Percentiles rank a stretch among this genome's conserved stretches.
phyloP scores from a whole-genome alignment of 2,888 invertebrate genomes.

The Troglohyphantes excavatus region DNA sequence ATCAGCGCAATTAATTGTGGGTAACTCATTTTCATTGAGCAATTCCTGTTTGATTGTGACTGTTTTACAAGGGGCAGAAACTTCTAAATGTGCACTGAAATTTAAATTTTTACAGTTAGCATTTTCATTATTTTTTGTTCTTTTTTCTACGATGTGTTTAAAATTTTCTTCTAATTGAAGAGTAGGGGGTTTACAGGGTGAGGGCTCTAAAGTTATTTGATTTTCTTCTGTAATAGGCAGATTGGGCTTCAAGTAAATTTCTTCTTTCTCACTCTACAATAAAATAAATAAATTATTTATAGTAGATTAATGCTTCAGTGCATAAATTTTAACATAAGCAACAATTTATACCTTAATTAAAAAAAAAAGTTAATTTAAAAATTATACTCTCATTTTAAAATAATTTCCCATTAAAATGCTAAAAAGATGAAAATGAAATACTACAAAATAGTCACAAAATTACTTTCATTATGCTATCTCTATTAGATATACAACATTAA shows the following conservation, averaged over 20 bases:
- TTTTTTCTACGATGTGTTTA: slow-evolving; percentile 14
- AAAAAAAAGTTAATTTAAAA: too few species aligned
- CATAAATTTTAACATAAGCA: too few species aligned
- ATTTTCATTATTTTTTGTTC: neutral
- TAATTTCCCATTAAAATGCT: too few species aligned
- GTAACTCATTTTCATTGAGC: neutral
- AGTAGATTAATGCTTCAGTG: too few species aligned
- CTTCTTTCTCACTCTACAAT: slow-evolving; percentile 51
- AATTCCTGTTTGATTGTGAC: slow-evolving; percentile 49
- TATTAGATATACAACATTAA: too few species aligned
- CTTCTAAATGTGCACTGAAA: neutral
- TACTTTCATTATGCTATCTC: too few species aligned
- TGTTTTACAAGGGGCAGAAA: slow-evolving; percentile 10
- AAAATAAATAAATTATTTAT: slow-evolving; percentile 1
- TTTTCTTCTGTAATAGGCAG: neutral
- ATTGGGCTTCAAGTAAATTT: neutral
- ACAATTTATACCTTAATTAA: too few species aligned
- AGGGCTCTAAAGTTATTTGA: neutral
- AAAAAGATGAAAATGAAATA: too few species aligned
- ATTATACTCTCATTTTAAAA: too few species aligned
- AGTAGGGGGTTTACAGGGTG: neutral
- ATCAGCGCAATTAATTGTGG: neutral
- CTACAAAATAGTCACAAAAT: too few species aligned
- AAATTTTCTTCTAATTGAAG: slow-evolving; percentile 11
- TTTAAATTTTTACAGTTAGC: neutral